phyloP scores from a whole-genome alignment of 1,140 invertebrate species.

The Orussus abietinus region DNA sequence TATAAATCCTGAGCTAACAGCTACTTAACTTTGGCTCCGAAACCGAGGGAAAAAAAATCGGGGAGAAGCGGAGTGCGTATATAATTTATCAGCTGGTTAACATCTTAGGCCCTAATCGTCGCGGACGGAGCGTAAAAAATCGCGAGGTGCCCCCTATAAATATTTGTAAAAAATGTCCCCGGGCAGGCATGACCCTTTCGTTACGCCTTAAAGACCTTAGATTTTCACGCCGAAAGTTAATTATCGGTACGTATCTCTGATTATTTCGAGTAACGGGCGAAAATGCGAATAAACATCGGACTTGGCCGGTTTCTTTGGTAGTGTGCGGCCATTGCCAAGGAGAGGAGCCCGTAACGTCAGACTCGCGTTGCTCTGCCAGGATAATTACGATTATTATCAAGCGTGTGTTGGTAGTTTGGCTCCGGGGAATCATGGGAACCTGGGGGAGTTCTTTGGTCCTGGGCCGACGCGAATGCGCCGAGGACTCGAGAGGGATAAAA shows the following conservation, averaged over 20 bases:
- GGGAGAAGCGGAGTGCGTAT: neutral
- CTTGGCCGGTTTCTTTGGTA: too few species aligned
- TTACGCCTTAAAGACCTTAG: too few species aligned
- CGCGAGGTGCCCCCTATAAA: too few species aligned
- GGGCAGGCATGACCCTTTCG: too few species aligned
- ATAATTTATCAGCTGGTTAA: neutral
- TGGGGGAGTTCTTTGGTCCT: slow-evolving; percentile 19
- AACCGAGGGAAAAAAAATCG: neutral
- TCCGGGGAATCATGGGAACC: slow-evolving; percentile 33
- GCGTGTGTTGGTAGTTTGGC: slow-evolving; percentile 8
- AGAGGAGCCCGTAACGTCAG: neutral
- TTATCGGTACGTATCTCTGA: too few species aligned
- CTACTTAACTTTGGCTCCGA: neutral
- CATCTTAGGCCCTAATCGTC: neutral
- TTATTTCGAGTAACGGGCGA: too few species aligned
- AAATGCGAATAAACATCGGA: too few species aligned
- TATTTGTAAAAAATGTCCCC: too few species aligned
- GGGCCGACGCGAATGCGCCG: slow-evolving; percentile 19
- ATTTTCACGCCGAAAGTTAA: too few species aligned
- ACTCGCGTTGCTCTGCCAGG: slow-evolving; percentile 1
- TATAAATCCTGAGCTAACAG: neutral
- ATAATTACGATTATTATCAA: slow-evolving; percentile 1
- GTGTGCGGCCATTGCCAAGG: neutral
- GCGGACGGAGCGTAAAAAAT: too few species aligned
- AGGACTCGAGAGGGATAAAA: slow-evolving; percentile 26